Evolutionary conservation across 2,113 vertebrate genomes (phyloP).

Genomic region (Tauraco erythrolophus): DNA sequence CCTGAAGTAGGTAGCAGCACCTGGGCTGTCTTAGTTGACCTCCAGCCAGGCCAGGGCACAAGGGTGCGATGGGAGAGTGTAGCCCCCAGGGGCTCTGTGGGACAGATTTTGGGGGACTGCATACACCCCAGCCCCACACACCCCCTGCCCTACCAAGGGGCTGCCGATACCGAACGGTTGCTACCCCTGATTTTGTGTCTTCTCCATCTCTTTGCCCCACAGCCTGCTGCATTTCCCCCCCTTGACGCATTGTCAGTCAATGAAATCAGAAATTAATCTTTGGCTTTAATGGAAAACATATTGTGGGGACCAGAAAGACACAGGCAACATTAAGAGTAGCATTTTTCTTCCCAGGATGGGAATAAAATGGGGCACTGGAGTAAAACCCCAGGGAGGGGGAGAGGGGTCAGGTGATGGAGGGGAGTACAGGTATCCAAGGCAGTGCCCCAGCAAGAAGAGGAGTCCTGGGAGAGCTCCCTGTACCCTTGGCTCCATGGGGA

Average conservation of each 20-base stretch:
- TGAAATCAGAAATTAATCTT: background rate
- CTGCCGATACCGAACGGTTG: background rate
- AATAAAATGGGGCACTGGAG: background rate
- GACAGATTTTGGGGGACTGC: background rate
- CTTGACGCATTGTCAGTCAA: background rate
- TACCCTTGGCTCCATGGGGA: fast-evolving
- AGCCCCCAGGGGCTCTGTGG: background rate
- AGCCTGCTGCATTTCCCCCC: background rate
- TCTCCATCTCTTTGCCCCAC: background rate
- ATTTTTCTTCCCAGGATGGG: background rate
- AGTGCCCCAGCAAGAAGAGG: background rate
- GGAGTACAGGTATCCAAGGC: background rate
- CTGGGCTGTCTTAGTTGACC: background rate
- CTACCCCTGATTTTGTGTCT: background rate
- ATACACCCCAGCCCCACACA: background rate
- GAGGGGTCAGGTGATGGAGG: background rate
- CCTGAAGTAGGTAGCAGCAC: background rate
- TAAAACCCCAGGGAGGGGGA: background rate
- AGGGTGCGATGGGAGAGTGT: background rate
- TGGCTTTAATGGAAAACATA: background rate
- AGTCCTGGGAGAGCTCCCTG: background rate
- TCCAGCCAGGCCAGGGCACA: background rate
- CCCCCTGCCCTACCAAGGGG: fast-evolving
- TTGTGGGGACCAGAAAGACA: background rate
- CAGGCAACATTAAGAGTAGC: background rate